These are phyloP conservation scores for Megalopta genalis DNA, from an alignment of 1,140 invertebrate genomes.

Conservation along the genomic window DNA sequence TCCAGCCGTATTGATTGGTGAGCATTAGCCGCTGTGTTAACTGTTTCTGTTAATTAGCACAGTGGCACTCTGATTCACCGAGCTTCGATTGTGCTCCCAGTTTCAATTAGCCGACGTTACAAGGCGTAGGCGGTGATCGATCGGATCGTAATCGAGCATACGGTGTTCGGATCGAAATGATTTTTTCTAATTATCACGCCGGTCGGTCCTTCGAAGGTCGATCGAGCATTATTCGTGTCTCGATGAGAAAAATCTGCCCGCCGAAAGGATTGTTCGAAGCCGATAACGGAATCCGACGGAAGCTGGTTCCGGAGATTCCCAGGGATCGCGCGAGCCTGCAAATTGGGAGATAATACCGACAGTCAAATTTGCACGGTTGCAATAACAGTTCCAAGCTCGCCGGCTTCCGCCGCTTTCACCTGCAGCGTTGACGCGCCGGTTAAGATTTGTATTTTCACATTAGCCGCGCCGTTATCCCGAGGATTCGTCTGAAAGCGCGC, in stretches of 20 bases:
- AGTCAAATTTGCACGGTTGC: neutral
- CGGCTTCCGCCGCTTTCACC: neutral
- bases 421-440: neutral
- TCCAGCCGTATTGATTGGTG: constrained; percentile 16
- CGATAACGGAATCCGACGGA: neutral
- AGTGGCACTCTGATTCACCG: constrained; percentile 25
- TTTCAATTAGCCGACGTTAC: constrained; percentile 16
- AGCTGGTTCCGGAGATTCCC: neutral
- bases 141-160: neutral
- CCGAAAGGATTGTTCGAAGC: neutral
- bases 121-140: neutral
- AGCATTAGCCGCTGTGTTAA: constrained; percentile 33
- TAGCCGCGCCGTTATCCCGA: neutral
- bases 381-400: neutral
- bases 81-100: constrained; percentile 22
- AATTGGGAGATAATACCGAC: neutral
- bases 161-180: neutral
- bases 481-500: constrained; percentile 2
- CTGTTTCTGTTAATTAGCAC: constrained; percentile 36
- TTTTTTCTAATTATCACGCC: neutral
- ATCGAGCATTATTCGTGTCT: no score
- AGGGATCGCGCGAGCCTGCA: neutral
- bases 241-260: no score
- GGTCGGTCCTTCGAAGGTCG: neutral
- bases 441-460: neutral